Base-by-base conservation (phyloP, 1,140 invertebrate genomes). In the Lucilia cuprina region DNA sequence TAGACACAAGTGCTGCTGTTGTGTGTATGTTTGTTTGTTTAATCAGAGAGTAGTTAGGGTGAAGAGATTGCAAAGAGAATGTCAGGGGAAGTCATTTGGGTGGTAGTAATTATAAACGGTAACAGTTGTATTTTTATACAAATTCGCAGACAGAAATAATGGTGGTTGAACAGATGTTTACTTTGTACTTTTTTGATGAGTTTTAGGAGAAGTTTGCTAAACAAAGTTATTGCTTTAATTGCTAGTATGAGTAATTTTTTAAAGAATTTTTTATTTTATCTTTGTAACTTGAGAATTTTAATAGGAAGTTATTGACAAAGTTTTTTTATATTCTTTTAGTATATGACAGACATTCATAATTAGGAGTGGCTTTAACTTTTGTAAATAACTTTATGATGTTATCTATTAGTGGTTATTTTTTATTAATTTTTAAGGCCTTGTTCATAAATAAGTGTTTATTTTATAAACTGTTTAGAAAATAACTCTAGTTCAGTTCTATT, bases 151-250 rank as follows among this genome's bases (percentile, higher is more conserved):
- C 65, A 70, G 10, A 9, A 35, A 19, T 14, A 80, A n/a, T 49
- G 41, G 41, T 47, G 35, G 77, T 80, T 80, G 47, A 80, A 80
- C 77, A 80, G 77, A 80, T 80, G 77, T 80, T 80, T 25, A 80
- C 41, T 50, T 50, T 49, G 21, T n/a, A 9, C 5, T 21, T 21
- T 21, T 70, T 19, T 70, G 19, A 65, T 65, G 14, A 55, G 50
- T 41, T 41, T 3, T 8, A n/a, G 41, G 10, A 55, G 50, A 55
- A 55, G 50, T 55, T 55, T 12, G 10, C 50, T 4, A 55, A 55
- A 55, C 12, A 14, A 55, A 55, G 17, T 55, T 8, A 55, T 55
- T 55, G 14, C 3, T 41, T 41, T 41, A 5, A 41, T 41, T 5
- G 41, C 0, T 7, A 5, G 41, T 41, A 41, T 41, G 41, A 41